phyloP scores from a whole-genome alignment of 2,888 invertebrate species.

The Caradrina clavipalpis region DNA sequence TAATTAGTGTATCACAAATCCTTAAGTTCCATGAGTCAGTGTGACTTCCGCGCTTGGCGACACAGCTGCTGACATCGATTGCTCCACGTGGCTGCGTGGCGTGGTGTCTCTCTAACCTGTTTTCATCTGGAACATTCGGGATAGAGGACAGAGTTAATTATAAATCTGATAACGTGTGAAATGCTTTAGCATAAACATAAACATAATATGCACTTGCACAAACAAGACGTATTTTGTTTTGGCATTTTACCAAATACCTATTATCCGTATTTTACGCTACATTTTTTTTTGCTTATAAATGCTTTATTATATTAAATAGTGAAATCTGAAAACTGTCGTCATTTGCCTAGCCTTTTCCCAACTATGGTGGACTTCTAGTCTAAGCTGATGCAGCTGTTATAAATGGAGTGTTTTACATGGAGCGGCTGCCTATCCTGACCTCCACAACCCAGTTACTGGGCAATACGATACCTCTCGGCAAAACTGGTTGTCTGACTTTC shows the following conservation, averaged over 20 bases:
- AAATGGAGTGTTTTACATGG: too few relatives aligned
- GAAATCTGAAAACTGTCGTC: neutral
- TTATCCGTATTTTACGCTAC: slow-evolving; percentile 42
- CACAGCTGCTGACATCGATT: slow-evolving; percentile 33
- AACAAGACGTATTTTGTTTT: slow-evolving; percentile 65
- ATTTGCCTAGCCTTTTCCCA: too few relatives aligned
- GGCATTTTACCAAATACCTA: slow-evolving; percentile 67
- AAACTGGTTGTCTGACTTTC: too few relatives aligned
- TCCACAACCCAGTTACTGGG: too few relatives aligned
- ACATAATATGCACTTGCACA: slow-evolving; percentile 53
- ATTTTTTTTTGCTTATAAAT: slow-evolving; percentile 41
- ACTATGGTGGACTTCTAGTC: too few relatives aligned
- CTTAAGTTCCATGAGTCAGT: slow-evolving; percentile 5
- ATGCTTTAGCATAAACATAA: slow-evolving; percentile 25
- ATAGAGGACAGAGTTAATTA: slow-evolving; percentile 27
- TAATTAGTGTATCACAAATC: neutral
- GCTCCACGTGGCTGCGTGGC: slow-evolving; percentile 29
- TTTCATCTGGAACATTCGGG: slow-evolving; percentile 39
- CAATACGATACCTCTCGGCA: too few relatives aligned
- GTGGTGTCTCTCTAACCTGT: slow-evolving; percentile 32
- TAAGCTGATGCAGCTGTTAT: too few relatives aligned
- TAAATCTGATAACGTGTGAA: slow-evolving; percentile 43
- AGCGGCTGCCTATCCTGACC: too few relatives aligned
- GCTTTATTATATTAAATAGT: slow-evolving; percentile 5
- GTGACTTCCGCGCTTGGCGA: slow-evolving; percentile 33